phyloP scores from a whole-genome alignment of 2,797 vertebrate genomes.

The Anguilla obscura region DNA sequence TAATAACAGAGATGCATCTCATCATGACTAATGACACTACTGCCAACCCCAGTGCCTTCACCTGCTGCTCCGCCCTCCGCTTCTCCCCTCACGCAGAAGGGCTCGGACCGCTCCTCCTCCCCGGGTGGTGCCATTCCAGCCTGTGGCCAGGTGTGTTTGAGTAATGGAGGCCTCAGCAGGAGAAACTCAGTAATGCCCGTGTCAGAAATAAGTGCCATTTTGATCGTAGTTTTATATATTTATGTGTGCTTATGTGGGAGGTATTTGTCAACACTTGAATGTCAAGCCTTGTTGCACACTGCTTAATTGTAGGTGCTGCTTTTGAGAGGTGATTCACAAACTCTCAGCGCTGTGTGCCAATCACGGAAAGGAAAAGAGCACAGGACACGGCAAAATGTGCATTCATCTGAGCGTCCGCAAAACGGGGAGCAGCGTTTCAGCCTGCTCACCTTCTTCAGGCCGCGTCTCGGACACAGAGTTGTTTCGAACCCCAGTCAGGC shows the following conservation, averaged over 20 bases:
- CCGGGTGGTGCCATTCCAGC: not conserved
- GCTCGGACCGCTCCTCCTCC: not conserved
- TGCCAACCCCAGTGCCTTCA: not conserved
- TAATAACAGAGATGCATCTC: not conserved
- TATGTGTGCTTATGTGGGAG: not conserved
- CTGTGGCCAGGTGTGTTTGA: not conserved
- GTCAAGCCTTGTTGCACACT: not conserved
- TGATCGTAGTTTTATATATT: not conserved
- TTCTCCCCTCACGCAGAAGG: not conserved
- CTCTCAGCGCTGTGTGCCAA: not conserved
- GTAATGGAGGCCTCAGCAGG: not conserved
- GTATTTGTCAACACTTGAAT: not conserved
- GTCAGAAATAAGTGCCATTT: not conserved
- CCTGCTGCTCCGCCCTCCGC: not conserved
- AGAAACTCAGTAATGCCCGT: not conserved
- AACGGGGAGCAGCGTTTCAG: not conserved
- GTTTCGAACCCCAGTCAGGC: not conserved
- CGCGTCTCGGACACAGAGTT: not conserved
- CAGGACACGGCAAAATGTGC: not conserved
- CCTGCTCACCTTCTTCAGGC: not conserved
- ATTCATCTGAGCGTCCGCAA: not conserved
- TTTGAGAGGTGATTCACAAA: not conserved
- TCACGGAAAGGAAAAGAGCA: not conserved
- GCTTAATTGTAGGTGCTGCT: not conserved
- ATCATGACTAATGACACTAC: not conserved